These are phyloP conservation scores for Hapalemur alaotrensis DNA, from an alignment of 2,797 vertebrate species.

Conservation along the genomic window DNA sequence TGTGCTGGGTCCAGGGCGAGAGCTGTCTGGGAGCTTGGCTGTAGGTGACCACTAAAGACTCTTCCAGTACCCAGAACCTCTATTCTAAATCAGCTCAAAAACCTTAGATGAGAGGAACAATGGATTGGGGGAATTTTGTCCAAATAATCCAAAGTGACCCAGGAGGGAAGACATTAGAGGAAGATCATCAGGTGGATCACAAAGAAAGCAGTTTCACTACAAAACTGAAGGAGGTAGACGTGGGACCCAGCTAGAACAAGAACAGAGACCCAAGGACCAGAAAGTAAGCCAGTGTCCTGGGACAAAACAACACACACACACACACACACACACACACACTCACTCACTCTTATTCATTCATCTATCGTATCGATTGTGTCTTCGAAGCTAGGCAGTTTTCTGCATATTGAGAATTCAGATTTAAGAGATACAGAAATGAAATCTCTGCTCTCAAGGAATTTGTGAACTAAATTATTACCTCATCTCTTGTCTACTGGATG, in stretches of 20 bases:
- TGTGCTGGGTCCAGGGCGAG: not conserved
- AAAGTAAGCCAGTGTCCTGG: not conserved
- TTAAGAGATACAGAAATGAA: constrained; percentile 52
- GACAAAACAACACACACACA: not conserved
- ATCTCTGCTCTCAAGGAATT: constrained; percentile 46
- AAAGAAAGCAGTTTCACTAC: not conserved
- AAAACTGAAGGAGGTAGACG: not conserved
- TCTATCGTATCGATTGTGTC: not conserved
- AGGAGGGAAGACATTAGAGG: not conserved
- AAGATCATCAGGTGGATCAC: not conserved
- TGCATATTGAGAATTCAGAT: not conserved
- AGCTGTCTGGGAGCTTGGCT: too few relatives aligned
- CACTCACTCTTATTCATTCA: not conserved
- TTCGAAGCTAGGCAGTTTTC: constrained; percentile 12
- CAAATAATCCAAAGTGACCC: not conserved
- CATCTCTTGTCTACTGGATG: constrained; percentile 27
- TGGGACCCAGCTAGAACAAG: not conserved
- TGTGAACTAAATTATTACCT: constrained; percentile 38
- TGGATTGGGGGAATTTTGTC: not conserved
- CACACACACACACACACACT: too few relatives aligned
- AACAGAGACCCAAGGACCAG: not conserved
- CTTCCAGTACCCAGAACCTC: not conserved
- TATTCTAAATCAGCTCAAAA: not conserved
- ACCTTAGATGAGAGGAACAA: not conserved
- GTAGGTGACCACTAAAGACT: not conserved